phyloP scores from a whole-genome alignment of 2,797 vertebrate genomes.

The Sebastes iracundus region DNA sequence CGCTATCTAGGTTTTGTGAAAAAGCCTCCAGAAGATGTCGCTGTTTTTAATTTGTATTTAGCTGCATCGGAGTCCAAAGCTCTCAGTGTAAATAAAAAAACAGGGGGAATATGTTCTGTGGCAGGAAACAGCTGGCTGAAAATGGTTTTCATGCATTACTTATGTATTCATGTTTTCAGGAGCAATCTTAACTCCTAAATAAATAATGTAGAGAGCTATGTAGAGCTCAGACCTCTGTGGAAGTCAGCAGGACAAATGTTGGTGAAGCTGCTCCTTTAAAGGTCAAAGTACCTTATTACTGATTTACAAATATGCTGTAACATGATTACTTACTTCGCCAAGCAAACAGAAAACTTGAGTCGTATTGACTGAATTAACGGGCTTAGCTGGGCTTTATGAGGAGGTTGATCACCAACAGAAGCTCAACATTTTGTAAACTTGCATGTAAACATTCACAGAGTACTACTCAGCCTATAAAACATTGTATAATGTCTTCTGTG shows the following conservation, averaged over 20 bases:
- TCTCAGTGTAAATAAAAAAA: not conserved
- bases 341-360: not conserved
- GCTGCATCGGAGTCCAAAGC: not conserved
- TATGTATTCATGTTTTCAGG: not conserved
- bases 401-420: not conserved
- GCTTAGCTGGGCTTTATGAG: not conserved
- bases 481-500: not conserved
- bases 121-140: constrained; percentile 1
- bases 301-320: not conserved
- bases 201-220: not conserved
- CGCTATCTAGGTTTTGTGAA: no score
- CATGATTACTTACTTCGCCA: not conserved
- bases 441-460: not conserved
- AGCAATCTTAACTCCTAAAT: not conserved
- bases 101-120: not conserved
- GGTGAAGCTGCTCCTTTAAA: not conserved
- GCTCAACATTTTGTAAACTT: not conserved
- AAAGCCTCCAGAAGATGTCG: not conserved
- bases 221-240: not conserved
- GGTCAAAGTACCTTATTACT: not conserved
- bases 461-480: not conserved
- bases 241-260: not conserved
- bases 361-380: not conserved
- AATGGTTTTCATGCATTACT: constrained; percentile 10
- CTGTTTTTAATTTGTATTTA: not conserved